A percentile compares a stretch with the other conserved stretches of the same genome.
Conservation (phyloP, 35 echinoderm and acorn worm species). For the Chiridota heheva region DNA sequence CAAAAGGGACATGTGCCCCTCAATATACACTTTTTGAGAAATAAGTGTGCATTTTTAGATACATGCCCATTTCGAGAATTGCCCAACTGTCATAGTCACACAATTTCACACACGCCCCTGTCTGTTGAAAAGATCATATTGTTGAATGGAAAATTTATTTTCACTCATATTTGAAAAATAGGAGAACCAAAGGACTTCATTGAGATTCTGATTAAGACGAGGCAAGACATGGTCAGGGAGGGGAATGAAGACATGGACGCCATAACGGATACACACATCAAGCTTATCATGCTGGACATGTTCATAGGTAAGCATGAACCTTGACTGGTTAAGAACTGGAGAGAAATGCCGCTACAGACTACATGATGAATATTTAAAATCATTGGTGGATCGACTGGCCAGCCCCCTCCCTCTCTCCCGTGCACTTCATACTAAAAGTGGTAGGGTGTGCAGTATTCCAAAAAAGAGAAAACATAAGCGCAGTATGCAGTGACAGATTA, state of each 20-base stretch:
- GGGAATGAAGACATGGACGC: slow-evolving; percentile 28
- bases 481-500: no score
- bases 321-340: no score
- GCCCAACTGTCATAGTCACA: neutral
- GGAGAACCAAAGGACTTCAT: slow-evolving; percentile 29
- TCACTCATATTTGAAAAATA: neutral
- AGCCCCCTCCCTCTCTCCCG: no score
- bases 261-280: slow-evolving; percentile 31
- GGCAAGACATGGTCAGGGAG: slow-evolving; percentile 6
- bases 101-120: neutral
- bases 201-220: slow-evolving; percentile 15
- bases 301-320: slow-evolving; percentile 17
- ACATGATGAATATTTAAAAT: no score
- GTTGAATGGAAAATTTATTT: neutral
- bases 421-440: no score
- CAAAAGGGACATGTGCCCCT: no score
- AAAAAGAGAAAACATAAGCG: no score
- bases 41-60: neutral
- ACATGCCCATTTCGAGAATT: neutral
- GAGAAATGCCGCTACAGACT: no score
- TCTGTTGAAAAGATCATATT: neutral
- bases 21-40: neutral
- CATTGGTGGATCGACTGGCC: no score
- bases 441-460: no score
- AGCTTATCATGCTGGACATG: slow-evolving; percentile 5